These are phyloP conservation scores for Phataginus tricuspis DNA, from an alignment of 2,797 vertebrate species.

Conservation along the genomic window DNA sequence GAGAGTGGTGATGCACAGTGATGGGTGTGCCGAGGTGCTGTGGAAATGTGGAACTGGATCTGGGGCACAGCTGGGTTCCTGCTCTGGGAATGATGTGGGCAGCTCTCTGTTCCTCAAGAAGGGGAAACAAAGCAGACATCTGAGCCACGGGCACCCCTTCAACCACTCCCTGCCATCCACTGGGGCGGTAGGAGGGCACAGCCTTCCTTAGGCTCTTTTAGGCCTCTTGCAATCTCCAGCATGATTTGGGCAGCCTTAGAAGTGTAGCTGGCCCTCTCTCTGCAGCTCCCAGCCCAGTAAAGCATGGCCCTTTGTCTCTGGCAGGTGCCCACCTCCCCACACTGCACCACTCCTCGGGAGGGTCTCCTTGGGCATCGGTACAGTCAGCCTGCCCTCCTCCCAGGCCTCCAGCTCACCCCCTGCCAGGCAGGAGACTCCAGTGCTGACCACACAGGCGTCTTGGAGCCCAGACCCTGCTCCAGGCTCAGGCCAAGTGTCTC, in stretches of 20 bases:
- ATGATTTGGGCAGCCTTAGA: not conserved
- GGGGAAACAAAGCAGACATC: no score
- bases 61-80: not conserved
- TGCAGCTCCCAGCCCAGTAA: not conserved
- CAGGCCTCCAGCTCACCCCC: not conserved
- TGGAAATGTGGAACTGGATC: not conserved
- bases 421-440: not conserved
- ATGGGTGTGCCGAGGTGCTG: not conserved
- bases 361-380: not conserved
- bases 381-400: not conserved
- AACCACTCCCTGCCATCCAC: not conserved
- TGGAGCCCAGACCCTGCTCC: not conserved
- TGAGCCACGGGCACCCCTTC: rapidly evolving
- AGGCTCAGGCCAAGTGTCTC: not conserved
- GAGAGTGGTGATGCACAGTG: not conserved
- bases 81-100: not conserved
- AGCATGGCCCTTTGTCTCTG: not conserved
- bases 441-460: not conserved
- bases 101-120: not conserved
- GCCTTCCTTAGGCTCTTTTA: not conserved
- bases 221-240: not conserved
- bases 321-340: not conserved
- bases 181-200: not conserved
- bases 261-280: not conserved
- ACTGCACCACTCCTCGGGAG: no score